Percentiles rank a stretch among this genome's conserved stretches.
These are phyloP conservation scores for Cichlasoma orientale DNA, from an alignment of 2,797 vertebrate species.

Conservation along the genomic window DNA sequence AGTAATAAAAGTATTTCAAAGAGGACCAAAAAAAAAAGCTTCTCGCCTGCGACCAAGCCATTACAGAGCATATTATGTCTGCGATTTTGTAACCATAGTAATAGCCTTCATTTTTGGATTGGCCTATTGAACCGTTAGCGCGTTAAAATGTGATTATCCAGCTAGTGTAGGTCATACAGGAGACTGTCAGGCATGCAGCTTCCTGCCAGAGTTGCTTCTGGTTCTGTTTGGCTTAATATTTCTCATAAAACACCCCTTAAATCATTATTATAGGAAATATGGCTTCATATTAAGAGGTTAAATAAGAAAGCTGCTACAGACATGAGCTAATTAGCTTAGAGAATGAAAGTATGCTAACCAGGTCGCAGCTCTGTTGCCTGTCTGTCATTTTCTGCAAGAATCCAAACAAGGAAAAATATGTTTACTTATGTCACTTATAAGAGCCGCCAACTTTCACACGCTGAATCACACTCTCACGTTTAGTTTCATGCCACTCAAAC, in stretches of 20 bases:
- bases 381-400: background rate
- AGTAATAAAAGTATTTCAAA: conserved; percentile 58
- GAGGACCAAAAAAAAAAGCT: conserved; percentile 56
- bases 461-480: background rate
- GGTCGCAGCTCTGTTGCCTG: background rate
- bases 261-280: background rate
- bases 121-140: background rate
- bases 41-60: conserved; percentile 27
- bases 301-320: background rate
- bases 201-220: background rate
- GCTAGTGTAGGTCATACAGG: background rate
- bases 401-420: background rate
- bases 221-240: background rate
- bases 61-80: conserved; percentile 28
- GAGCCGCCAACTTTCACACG: background rate
- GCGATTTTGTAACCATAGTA: conserved; percentile 47
- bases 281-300: background rate
- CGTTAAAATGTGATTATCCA: background rate
- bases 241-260: background rate
- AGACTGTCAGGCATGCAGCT: background rate
- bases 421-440: background rate
- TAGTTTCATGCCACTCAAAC: background rate
- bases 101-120: background rate
- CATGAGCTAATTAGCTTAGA: background rate
- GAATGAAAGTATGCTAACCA: background rate